Evolutionary conservation across 2,888 invertebrate genomes (phyloP).

Genomic region (Chromoteleia sp.): DNA sequence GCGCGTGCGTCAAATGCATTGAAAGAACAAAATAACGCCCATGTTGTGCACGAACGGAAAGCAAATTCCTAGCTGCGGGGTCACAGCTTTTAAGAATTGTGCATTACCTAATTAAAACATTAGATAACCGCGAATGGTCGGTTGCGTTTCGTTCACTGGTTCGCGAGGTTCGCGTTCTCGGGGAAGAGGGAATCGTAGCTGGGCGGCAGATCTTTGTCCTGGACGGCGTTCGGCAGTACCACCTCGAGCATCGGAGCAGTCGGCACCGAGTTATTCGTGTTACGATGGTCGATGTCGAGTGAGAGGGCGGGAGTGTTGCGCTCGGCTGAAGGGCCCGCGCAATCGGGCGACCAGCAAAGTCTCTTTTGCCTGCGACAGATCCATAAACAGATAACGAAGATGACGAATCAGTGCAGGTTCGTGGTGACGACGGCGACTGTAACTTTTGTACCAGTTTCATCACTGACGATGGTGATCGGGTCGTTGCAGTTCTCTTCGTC

Average conservation of each 20-base stretch:
- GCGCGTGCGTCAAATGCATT: too few relatives aligned
- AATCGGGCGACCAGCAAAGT: constrained; percentile 85
- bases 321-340: constrained; percentile 79
- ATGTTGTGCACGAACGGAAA: too few relatives aligned
- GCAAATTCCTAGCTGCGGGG: too few relatives aligned
- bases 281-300: constrained; percentile 73
- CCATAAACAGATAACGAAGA: constrained; percentile 85
- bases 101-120: constrained; percentile 60
- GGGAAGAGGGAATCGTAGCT: constrained; percentile 87
- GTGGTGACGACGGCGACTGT: constrained; percentile 85
- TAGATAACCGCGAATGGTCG: constrained; percentile 53
- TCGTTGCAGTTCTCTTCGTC: constrained; percentile 84
- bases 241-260: constrained; percentile 83
- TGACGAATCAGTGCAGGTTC: constrained; percentile 84
- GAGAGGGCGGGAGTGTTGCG: constrained; percentile 73
- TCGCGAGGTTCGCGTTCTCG: constrained; percentile 74
- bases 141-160: constrained; percentile 72
- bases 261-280: constrained; percentile 76
- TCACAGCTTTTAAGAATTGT: too few relatives aligned
- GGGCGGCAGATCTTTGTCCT: constrained; percentile 86
- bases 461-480: constrained; percentile 69
- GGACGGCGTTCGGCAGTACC: constrained; percentile 79
- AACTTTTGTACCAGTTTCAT: constrained; percentile 83
- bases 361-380: constrained; percentile 85
- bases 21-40: too few relatives aligned